A percentile compares a stretch with the other conserved stretches of the same genome.
Conservation (phyloP, 1,140 invertebrate genomes). For the Bombus affinis region DNA sequence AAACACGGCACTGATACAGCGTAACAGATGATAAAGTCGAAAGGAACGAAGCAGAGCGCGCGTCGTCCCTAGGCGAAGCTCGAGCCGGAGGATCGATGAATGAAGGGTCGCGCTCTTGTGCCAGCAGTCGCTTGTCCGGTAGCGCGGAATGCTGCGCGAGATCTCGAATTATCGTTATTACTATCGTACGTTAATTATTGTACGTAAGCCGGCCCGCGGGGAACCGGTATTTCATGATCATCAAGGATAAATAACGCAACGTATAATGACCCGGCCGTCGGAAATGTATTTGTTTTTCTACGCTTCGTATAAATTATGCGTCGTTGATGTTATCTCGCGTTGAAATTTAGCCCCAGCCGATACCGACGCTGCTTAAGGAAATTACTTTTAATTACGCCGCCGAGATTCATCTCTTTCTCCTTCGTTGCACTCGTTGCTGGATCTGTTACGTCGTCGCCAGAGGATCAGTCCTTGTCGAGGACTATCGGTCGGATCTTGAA, state of each 20-base stretch:
- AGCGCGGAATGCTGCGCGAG: constrained; percentile 67
- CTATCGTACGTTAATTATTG: constrained; percentile 72
- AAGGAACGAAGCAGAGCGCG: not conserved
- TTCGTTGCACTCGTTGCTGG: not conserved
- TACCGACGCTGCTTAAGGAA: constrained; percentile 46
- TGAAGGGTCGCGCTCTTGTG: constrained; percentile 46
- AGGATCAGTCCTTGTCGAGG: constrained; percentile 39
- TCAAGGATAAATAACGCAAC: constrained; percentile 69
- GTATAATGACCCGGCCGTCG: constrained; percentile 66
- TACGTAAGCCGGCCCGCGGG: constrained; percentile 56
- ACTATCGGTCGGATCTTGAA: not conserved
- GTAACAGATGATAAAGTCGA: not conserved
- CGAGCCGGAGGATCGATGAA: constrained; percentile 61
- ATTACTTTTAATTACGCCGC: constrained; percentile 64
- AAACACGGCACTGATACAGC: constrained; percentile 46
- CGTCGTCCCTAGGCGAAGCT: not conserved
- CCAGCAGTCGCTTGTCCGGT: constrained; percentile 47
- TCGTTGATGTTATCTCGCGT: constrained; percentile 62
- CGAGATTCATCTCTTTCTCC: constrained; percentile 22
- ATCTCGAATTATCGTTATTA: constrained; percentile 71
- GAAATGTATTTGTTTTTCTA: constrained; percentile 70
- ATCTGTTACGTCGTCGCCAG: constrained; percentile 1
- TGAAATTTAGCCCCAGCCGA: constrained; percentile 57
- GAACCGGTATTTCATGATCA: constrained; percentile 71
- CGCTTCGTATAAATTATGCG: constrained; percentile 63